Evolutionary conservation across 2,113 vertebrate genomes (phyloP).

Genomic region (Tinamus guttatus): DNA sequence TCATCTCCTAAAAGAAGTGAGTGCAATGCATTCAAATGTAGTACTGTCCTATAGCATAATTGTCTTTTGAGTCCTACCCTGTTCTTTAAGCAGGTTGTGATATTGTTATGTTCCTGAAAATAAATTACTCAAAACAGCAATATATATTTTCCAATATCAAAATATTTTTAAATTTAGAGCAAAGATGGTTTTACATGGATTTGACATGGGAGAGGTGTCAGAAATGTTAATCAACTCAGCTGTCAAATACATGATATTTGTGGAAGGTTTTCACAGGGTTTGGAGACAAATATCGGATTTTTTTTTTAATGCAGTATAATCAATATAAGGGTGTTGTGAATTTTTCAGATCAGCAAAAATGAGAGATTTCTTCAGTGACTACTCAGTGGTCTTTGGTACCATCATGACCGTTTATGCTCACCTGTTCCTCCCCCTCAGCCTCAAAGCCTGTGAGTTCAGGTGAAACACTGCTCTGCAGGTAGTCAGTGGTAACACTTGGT

Average conservation of each 20-base stretch:
- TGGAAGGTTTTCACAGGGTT: background rate
- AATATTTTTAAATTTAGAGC: background rate
- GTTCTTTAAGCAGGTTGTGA: background rate
- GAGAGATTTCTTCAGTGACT: constrained; percentile 42
- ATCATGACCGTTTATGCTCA: constrained; percentile 20
- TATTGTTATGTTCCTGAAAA: background rate
- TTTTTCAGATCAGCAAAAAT: constrained; percentile 62
- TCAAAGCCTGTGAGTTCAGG: constrained; percentile 65
- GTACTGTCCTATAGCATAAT: background rate
- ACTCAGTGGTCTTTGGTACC: constrained; percentile 43
- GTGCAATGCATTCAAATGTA: background rate
- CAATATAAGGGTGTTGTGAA: constrained; percentile 37
- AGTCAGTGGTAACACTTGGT: constrained; percentile 56
- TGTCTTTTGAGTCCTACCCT: background rate
- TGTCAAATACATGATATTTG: background rate
- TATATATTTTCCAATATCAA: background rate
- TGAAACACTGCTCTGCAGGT: constrained; percentile 61
- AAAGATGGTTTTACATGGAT: background rate
- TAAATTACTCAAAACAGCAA: background rate
- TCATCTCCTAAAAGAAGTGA: background rate
- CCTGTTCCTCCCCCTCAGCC: constrained; percentile 42
- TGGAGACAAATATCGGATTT: background rate
- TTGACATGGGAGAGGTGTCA: background rate
- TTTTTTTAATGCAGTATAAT: background rate
- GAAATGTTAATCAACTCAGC: background rate